Evolutionary conservation across 2,888 invertebrate species (phyloP), one percentile per base, ranked within the genome.

Genomic region (Orgyia antiqua): DNA sequence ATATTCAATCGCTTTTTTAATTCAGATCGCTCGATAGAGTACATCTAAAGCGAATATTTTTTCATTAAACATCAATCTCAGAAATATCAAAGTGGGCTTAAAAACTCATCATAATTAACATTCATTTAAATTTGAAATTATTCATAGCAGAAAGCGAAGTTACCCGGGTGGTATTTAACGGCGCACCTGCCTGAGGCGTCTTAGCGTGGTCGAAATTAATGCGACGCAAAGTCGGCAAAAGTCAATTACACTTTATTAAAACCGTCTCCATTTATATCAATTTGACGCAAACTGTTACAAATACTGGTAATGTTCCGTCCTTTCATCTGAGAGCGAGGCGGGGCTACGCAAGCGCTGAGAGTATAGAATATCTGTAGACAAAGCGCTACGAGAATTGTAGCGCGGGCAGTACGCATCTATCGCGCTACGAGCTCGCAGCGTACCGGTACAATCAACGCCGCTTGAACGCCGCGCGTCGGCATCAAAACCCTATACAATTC

Each of bases 211-310:
- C 78, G 70, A 83, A 83, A 84, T 83, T 83, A 83, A 82, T 82
- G 82, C 77, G 78, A 78, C 77, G 79, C 77, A 77, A 83, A 84
- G 77, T 86, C 79, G 77, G 78, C 83, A 83, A 83, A 84, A 86
- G 84, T 86, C 84, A 84, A 86, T 86, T 86, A 86, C 80, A 84
- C 80, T 84, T 84, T 84, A 86, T 86, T 86, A 86, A 86, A 86
- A 83, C 82, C 83, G 75, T 83, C 84, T 83, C 82, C 83, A 86
- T 84, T 86, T 84, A 86, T 86, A 84, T 86, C 84, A 86, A 86
- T 86, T 86, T 86, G 84, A 84, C 79, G 82, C 83, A 84, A 86
- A 84, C 83, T 83, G 84, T 83, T 84, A 84, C 84, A 84, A 86
- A 86, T 84, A 86, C 84, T 84, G 82, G 82, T 75, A 82, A 84